Base-by-base conservation (phyloP, 2,888 invertebrate species). In the Luperina nickerlii region DNA sequence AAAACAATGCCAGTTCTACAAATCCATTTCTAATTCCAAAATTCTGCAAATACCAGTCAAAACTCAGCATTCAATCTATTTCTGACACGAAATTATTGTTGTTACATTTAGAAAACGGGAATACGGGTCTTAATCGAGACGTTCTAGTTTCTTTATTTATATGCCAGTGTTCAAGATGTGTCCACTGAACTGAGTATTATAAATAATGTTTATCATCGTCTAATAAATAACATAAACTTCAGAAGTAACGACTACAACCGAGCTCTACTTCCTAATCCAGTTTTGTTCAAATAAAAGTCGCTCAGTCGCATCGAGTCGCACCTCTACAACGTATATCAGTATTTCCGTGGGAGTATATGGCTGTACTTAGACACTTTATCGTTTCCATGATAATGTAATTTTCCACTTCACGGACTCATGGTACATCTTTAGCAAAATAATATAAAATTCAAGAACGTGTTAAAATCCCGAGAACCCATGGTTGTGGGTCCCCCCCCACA, bases 401-500 rank as follows among this genome's bases (percentile, higher is more conserved):
- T 60, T n/a, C 57, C 70, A 74, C 24, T 67, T 68, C 51, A 62
- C 27, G 62, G 27, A 27, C 62, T 62, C 27, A 57, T n/a, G 57
- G 65, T 73, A 48, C 75, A 82, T 82, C 18, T 75, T 70, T 24
- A 81, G 63, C 20, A 71, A 74, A 79, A 74, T 70, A 78, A 75
- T 54, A 62, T 54, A 70, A 79, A 66, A 73, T 72, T 71, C 68
- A 72, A 63, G 68, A 73, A 66, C 78, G 68, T 82, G 81, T 83
- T 77, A 84, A 79, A 75, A 80, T 45, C 38, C 89, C 89, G 91
- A 90, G 87, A 89, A 92, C 89, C 81, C 76, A 73, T 90, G 83
- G 93, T 93, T 90, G 82, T 65, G 24, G 67, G 65, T 71, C 60
- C 81, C 83, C 88, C 85, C 42, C 87, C 89, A 90, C 91, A 90